Evolutionary conservation across 2,113 vertebrate species (phyloP).

Genomic region (Oreochromis aureus): DNA sequence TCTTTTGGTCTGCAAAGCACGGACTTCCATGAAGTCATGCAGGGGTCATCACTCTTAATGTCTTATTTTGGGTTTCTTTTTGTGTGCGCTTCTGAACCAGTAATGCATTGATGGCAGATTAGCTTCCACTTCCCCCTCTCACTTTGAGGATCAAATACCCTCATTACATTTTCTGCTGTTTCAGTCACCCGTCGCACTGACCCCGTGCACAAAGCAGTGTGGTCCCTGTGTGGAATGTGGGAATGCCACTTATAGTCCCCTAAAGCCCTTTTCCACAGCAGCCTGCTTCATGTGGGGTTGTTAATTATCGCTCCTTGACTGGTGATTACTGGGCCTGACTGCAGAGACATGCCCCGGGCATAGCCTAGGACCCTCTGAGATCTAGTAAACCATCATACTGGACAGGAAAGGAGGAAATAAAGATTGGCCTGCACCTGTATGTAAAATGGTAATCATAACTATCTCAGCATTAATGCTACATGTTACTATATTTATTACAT

Average conservation of each 20-base stretch:
- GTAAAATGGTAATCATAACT: not conserved
- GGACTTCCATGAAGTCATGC: not conserved
- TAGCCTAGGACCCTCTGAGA: not conserved
- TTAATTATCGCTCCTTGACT: conserved; percentile 45
- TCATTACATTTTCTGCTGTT: conserved; percentile 16
- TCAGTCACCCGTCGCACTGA: not conserved
- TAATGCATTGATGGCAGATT: not conserved
- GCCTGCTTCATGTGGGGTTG: conserved; percentile 20
- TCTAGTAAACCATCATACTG: not conserved
- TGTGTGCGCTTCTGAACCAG: not conserved
- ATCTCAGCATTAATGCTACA: not conserved
- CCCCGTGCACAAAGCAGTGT: not conserved
- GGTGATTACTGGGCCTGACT: conserved; percentile 26
- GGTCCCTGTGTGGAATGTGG: conserved; percentile 21
- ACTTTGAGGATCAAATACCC: not conserved
- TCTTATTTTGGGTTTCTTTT: not conserved
- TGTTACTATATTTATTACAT: not conserved
- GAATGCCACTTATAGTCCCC: conserved; percentile 20
- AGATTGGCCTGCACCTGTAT: not conserved
- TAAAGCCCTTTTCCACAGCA: not conserved
- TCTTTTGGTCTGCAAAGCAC: not conserved
- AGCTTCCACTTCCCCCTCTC: not conserved
- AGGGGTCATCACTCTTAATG: not conserved
- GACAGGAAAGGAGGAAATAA: not conserved
- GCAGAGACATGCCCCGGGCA: not conserved